Evolutionary conservation across 2,797 vertebrate genomes (phyloP), one percentile per base, ranked within the genome.

Genomic region (Clarias platycephalus): DNA sequence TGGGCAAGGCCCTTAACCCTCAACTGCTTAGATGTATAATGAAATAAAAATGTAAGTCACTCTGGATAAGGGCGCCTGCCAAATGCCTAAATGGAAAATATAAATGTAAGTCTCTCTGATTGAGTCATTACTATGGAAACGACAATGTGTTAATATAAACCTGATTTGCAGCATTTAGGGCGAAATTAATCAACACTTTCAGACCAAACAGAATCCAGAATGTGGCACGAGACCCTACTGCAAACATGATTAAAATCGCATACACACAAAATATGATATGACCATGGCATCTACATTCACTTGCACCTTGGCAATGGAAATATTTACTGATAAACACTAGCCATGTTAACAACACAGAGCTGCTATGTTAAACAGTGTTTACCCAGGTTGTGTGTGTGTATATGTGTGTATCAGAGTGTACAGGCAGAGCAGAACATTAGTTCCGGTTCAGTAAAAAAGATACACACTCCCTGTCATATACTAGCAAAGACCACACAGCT

Each of bases 261-360:
- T 34, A 76, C 26, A 57, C 28, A 57, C 24, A 12, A 22, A 28
- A 57, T 8, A 15, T 1, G 44, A 74, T 16, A 74, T 34, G 26
- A 22, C 34, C 28, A n/a, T 20, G 2, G 31, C 22, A 22, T 5
- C 75, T 76, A 12, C 53, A 5, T 5, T 34, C 8, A 0, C 31
- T 12, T 24, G 20, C 55, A 76, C 18, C 55, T 15, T 8, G 20
- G 20, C 31, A 15, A 60, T 37, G 75, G 20, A 77, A 77, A 77
- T 60, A 77, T 77, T 77, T 77, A 60, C 24, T 37, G 55, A 77
- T 60, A 77, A 58, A 60, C 55, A 60, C 31, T 34, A 34, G 8
- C 20, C 55, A 60, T 60, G 57, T 57, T 77, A 77, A 77, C 31
- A 2, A 34, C 75, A 77, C 10, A 24, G 55, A 10, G 12, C 55